Base-by-base conservation (phyloP, 1,140 invertebrate species). In the Psilanteris sp. region DNA sequence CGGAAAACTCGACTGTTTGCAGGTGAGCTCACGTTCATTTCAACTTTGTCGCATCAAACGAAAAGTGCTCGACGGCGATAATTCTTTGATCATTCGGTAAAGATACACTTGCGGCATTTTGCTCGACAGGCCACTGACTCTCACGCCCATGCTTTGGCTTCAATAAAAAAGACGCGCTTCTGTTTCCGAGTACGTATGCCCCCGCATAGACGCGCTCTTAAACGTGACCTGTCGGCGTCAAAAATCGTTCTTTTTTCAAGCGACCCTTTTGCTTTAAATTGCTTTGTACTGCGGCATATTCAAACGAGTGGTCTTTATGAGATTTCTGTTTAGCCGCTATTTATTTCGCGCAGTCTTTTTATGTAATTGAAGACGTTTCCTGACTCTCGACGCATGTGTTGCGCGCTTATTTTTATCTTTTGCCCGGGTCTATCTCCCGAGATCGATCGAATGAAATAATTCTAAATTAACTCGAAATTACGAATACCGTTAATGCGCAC, bases 11-110 rank as follows among this genome's bases (percentile, higher is more conserved):
- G 10, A 20, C 24, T 37, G 7, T 31, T 22, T 13, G 55, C 48
- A 59, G 52, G 44, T 48, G 52, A 66, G 43, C 24, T 54, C 26
- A 29, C 20, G 52, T 61, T 81, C 80, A 74, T 81, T 79, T 80
- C 70, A 78, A 77, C 80, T 43, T 70, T 64, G 57, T 71, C n/a
- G n/a, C 81, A 83, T 86, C 82, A 83, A 82, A 82, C 79, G 80
- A 50, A 77, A 81, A 84, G 79, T 71, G 76, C 62, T 39, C 26
- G 70, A 77, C 75, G 61, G 79, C 73, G 81, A 81, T 87, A 84
- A 86, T 86, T 85, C 84, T 87, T 86, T 86, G 83, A 85, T 86
- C 82, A 79, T 77, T 82, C 75, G 71, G 77, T 41, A 81, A 81
- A 83, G 80, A 83, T 83, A 78, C 75, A 74, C 71, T 75, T 52